Base-by-base conservation (phyloP, 2,888 invertebrate species). In the Exephanes ischioxanthus region DNA sequence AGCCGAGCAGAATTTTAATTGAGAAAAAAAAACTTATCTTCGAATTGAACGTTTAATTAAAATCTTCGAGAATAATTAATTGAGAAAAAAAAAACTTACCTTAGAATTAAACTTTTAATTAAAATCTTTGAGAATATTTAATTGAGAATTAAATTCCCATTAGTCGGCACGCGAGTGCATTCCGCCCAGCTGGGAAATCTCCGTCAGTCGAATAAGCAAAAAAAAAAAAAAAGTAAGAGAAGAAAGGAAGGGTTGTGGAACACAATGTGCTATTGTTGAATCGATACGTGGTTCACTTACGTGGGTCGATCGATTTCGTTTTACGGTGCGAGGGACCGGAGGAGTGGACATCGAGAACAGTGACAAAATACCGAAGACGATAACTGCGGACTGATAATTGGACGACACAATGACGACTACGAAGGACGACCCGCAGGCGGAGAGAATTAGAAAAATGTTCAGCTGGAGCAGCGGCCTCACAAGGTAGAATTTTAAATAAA, bases 381-480 rank as follows among this genome's bases (percentile, higher is more conserved):
- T 41, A n/a, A 72, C 61, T n/a, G 71, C 67, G 48, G 63, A 76
- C 67, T 37, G 41, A 45, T 30, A 80, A 22, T 26, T 71, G 22
- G 37, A 66, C 48, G 75, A 66, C 30, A 58, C 30, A 61, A 92
- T 91, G 91, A 89, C 90, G 63, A 89, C 68, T 58, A 90, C 89
- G 58, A 90, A 89, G 83, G 92, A 93, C 81, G 90, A 90, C 77
- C 86, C 92, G 71, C 92, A 92, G 70, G 88, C 91, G 73, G 95
- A 96, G 88, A 94, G 95, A 91, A 95, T 96, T 88, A 95, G 94
- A 87, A 95, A 95, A 89, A 96, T 96, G 96, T 96, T 96, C 90
- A 96, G 96, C 91, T 96, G 96, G 96, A 96, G 95, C 89, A 94
- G 94, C 81, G 95, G 94, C 93, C 94, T 90, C 92, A 76, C 87